Base-by-base conservation (phyloP, 1,140 invertebrate genomes). In the Drosophila gunungcola region DNA sequence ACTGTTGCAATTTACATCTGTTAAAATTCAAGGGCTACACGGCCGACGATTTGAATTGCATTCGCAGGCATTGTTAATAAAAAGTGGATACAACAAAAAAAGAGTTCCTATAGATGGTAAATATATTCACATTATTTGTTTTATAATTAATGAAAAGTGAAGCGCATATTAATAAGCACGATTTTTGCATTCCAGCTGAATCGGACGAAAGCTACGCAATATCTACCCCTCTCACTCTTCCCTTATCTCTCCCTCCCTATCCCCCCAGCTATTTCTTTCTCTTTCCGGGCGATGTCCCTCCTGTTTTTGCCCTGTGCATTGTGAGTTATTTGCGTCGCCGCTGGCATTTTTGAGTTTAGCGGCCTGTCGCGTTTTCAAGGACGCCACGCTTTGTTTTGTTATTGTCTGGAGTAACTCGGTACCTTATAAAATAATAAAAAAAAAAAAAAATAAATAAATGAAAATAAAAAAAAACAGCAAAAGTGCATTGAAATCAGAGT, bases 321-420 rank as follows among this genome's bases (percentile, higher is more conserved):
- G 60, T 82, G 80, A 82, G 80, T 82, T 82, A 82, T 82, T 82
- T 77, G 80, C 80, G 81, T 69, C 80, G 69, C 32, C 43, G 62
- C 45, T 43, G 72, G 32, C 60, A 57, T 51, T 75, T 68, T 81
- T 34, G 83, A 83, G 83, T 86, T 86, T 86, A 86, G 70, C 83
- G 83, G 83, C 83, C 83, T 85, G 76, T 76, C 69, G 70, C 53
- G 29, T 68, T 79, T 86, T 86, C 83, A 86, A 86, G 83, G 83
- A 86, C 83, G 75, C 63, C 62, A 6, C 65, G 79, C 63, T 79
- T 86, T 82, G 79, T 79, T 88, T 86, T 82, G 83, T 86, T 88
- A 79, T 83, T 88, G 83, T 86, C 83, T 86, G 83, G 83, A 79
- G 68, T 63, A 60, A 63, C 60, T 63, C 60, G 12, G 54, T 69